These are phyloP conservation scores for Drosophila nr. perissopoda DNA, from an alignment of 2,888 invertebrate species.

Conservation along the genomic window DNA sequence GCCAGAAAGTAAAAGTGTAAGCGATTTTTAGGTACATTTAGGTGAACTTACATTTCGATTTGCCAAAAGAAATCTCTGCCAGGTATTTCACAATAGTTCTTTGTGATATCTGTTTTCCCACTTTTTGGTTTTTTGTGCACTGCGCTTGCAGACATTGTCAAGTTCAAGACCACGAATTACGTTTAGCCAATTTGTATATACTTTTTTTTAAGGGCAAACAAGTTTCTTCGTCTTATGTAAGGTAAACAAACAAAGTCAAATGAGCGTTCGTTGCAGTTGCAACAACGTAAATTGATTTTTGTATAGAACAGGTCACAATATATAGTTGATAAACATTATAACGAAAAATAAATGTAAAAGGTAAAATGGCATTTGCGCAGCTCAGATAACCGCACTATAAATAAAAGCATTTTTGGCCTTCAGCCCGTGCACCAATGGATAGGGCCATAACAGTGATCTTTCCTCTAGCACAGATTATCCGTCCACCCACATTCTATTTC, in stretches of 20 bases:
- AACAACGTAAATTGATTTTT: slow-evolving; percentile 31
- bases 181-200: slow-evolving; percentile 17
- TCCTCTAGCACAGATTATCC: neutral
- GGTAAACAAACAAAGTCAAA: slow-evolving; percentile 72
- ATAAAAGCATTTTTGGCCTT: slow-evolving; percentile 19
- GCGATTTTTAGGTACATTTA: slow-evolving; percentile 35
- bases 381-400: slow-evolving; percentile 36
- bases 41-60: slow-evolving; percentile 54
- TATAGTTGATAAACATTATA: neutral
- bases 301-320: slow-evolving; percentile 4
- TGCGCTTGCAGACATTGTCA: slow-evolving; percentile 54
- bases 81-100: slow-evolving; percentile 70
- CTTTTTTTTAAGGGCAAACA: slow-evolving; percentile 57
- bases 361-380: slow-evolving; percentile 17
- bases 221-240: slow-evolving; percentile 46
- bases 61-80: slow-evolving; percentile 69
- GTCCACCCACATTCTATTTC: slow-evolving; percentile 19
- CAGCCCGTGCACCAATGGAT: slow-evolving; percentile 2
- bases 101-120: slow-evolving; percentile 19
- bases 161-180: slow-evolving; percentile 69
- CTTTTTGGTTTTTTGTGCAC: slow-evolving; percentile 6
- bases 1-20: slow-evolving; percentile 76
- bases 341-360: slow-evolving; percentile 10
- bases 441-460: neutral
- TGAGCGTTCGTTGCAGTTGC: slow-evolving; percentile 51